Percentiles rank a stretch among this genome's conserved stretches.
These are phyloP conservation scores for Tinea semifulvella DNA, from an alignment of 2,888 invertebrate genomes.

Conservation along the genomic window DNA sequence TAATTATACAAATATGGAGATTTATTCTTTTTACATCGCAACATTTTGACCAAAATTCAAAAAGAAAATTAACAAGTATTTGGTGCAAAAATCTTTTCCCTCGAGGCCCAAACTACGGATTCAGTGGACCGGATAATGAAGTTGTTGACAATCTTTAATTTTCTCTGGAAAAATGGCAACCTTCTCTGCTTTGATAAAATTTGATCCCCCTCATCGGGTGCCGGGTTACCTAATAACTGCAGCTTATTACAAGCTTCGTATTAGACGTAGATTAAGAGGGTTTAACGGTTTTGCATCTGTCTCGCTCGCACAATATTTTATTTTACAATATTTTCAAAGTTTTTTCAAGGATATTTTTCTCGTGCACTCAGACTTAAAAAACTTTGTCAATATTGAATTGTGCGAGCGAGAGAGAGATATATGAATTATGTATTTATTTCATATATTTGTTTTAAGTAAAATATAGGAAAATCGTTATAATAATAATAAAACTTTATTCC, in stretches of 20 bases:
- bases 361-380: too few relatives aligned
- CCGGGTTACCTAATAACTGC: background rate
- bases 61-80: constrained; percentile 8
- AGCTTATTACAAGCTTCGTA: background rate
- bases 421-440: too few relatives aligned
- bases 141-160: constrained; percentile 65
- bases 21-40: constrained; percentile 10
- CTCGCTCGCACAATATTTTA: too few relatives aligned
- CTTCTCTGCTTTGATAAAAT: background rate
- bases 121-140: constrained; percentile 62
- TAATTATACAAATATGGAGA: background rate
- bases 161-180: constrained; percentile 21
- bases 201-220: constrained; percentile 5
- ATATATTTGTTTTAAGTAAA: too few relatives aligned
- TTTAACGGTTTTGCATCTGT: too few relatives aligned
- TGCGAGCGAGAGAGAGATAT: too few relatives aligned
- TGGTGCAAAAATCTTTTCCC: constrained; percentile 4
- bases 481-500: too few relatives aligned
- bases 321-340: too few relatives aligned
- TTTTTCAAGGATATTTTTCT: too few relatives aligned
- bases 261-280: too few relatives aligned
- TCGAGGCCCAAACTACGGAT: constrained; percentile 25
- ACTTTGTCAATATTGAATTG: too few relatives aligned
- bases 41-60: constrained; percentile 23
- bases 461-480: too few relatives aligned